Evolutionary conservation across 1,140 invertebrate genomes (phyloP).

Genomic region (Lepidurus couesii): DNA sequence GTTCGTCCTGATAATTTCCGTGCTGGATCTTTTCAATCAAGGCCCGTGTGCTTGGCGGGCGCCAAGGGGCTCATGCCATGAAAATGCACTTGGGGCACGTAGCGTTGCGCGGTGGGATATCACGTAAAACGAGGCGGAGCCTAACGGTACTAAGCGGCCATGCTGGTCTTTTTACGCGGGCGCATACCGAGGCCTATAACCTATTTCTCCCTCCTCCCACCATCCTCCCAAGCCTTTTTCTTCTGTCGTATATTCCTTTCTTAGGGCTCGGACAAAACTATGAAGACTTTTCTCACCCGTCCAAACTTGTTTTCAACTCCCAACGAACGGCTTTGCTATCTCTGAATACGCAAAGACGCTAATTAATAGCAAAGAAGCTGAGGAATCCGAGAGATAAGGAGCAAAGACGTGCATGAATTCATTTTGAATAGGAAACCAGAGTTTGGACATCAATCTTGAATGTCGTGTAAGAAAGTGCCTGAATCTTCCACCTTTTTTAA

Average conservation of each 20-base stretch:
- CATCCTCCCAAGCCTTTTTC: neutral
- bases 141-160: constrained; percentile 1
- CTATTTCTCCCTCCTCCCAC: neutral
- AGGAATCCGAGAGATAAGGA: neutral
- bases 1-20: neutral
- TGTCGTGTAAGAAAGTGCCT: no score
- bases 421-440: no score
- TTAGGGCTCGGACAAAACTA: neutral
- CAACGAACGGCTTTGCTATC: neutral
- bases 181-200: constrained; percentile 10
- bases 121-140: neutral
- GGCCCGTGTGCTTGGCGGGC: neutral
- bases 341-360: neutral
- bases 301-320: constrained; percentile 7
- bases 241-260: neutral
- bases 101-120: constrained; percentile 5
- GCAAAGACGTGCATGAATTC: no score
- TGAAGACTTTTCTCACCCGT: neutral
- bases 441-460: no score
- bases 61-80: neutral
- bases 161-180: constrained; percentile 20
- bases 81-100: neutral
- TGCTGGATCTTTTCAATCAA: neutral
- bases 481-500: no score
- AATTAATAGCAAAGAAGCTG: neutral